These are phyloP conservation scores for Epinephelus lanceolatus DNA, from an alignment of 2,113 vertebrate genomes.

Conservation along the genomic window DNA sequence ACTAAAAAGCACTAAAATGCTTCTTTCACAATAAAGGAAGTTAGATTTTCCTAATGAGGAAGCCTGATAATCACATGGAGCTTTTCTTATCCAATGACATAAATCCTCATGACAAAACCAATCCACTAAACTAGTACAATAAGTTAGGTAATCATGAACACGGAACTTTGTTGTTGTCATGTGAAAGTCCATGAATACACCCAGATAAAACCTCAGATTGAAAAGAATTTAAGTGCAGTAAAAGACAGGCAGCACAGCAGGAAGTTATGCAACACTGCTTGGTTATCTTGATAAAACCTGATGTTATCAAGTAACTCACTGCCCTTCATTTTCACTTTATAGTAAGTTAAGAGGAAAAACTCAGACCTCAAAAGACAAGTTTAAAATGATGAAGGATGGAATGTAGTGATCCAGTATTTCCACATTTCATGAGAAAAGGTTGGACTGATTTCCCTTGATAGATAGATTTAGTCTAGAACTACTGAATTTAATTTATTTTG, in stretches of 20 bases:
- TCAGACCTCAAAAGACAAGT: too few species aligned
- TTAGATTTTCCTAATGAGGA: neutral
- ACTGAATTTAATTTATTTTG: too few species aligned
- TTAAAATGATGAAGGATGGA: too few species aligned
- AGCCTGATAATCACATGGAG: neutral
- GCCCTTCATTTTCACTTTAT: neutral
- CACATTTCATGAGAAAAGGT: too few species aligned
- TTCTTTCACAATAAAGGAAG: neutral
- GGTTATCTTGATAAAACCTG: conserved; percentile 2
- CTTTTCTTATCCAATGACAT: neutral
- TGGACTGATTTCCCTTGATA: too few species aligned
- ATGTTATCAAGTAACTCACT: neutral
- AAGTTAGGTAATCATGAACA: neutral
- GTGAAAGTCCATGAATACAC: conserved; percentile 45
- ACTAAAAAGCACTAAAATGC: neutral
- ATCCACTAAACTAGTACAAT: neutral
- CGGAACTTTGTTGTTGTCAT: conserved; percentile 29
- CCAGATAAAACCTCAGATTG: conserved; percentile 21
- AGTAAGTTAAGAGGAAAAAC: too few species aligned
- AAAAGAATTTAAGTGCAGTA: conserved; percentile 4
- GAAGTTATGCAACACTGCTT: neutral
- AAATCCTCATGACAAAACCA: neutral
- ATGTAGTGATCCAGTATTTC: too few species aligned
- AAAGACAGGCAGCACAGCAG: neutral
- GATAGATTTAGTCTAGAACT: too few species aligned